A percentile compares a stretch with the other conserved stretches of the same genome.
Evolutionary conservation across 2,113 vertebrate genomes (phyloP).

Genomic region (Crotalus horridus): DNA sequence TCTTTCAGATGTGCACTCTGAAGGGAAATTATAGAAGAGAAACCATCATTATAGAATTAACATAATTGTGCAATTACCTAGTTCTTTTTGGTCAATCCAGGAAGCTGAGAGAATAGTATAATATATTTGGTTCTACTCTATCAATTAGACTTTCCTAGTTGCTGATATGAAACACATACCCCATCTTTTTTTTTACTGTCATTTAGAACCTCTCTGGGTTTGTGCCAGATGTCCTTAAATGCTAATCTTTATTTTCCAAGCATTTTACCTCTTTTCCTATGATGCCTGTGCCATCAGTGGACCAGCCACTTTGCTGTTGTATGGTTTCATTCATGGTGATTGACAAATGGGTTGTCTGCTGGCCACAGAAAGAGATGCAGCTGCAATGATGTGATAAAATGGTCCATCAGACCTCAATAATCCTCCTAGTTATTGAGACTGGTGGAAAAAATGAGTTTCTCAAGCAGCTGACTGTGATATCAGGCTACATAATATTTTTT

Average conservation of each 20-base stretch:
- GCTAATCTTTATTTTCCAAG: neutral
- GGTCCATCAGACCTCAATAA: neutral
- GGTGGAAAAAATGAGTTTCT: neutral
- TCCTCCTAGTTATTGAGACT: neutral
- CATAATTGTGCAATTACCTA: neutral
- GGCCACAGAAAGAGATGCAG: neutral
- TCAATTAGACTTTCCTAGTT: slow-evolving; percentile 2
- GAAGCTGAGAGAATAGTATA: neutral
- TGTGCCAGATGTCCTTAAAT: neutral
- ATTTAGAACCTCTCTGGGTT: neutral
- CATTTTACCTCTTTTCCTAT: neutral
- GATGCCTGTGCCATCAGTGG: neutral
- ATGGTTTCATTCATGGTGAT: neutral
- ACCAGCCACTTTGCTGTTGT: neutral
- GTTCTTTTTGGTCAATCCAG: neutral
- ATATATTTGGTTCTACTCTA: neutral
- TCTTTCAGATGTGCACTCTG: neutral
- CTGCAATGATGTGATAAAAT: neutral
- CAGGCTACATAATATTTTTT: neutral
- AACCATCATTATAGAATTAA: neutral
- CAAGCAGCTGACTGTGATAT: neutral
- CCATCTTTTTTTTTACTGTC: neutral
- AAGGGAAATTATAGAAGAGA: slow-evolving; percentile 1
- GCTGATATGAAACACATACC: neutral
- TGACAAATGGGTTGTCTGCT: neutral